Percentiles rank a stretch among this genome's conserved stretches.
These are phyloP conservation scores for Monoplex corrugatus DNA, from an alignment of 2,888 invertebrate species.

Conservation along the genomic window DNA sequence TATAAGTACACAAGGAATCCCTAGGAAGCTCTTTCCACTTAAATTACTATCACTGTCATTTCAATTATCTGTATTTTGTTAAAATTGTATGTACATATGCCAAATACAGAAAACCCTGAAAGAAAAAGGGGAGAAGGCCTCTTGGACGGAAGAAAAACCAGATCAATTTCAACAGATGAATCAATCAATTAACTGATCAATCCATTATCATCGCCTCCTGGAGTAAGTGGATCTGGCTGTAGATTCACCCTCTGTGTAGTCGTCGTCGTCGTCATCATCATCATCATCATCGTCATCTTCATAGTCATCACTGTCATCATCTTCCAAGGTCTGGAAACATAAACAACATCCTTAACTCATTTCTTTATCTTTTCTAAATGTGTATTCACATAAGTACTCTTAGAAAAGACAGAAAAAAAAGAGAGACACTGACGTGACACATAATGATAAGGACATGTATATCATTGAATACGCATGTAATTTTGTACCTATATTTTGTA, in stretches of 20 bases:
- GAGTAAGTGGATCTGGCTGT: constrained; percentile 54
- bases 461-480: neutral
- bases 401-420: neutral
- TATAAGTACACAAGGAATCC: no score
- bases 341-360: neutral
- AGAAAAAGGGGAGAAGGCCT: neutral
- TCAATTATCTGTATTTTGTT: no score
- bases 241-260: constrained; percentile 59
- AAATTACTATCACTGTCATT: no score
- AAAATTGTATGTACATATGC: no score
- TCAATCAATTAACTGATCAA: neutral
- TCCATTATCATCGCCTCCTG: constrained; percentile 33
- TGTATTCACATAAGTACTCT: neutral
- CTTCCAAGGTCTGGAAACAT: constrained; percentile 56
- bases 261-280: constrained; percentile 64
- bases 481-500: neutral
- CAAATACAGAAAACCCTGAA: no score
- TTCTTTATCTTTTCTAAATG: neutral
- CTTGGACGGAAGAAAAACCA: neutral
- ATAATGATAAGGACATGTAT: neutral
- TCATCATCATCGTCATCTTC: constrained; percentile 67
- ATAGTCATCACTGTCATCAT: constrained; percentile 63
- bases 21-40: no score
- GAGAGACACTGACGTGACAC: neutral
- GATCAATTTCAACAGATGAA: no score